Conservation (phyloP, 2,113 vertebrate species). For the Gadus chalcogrammus region DNA sequence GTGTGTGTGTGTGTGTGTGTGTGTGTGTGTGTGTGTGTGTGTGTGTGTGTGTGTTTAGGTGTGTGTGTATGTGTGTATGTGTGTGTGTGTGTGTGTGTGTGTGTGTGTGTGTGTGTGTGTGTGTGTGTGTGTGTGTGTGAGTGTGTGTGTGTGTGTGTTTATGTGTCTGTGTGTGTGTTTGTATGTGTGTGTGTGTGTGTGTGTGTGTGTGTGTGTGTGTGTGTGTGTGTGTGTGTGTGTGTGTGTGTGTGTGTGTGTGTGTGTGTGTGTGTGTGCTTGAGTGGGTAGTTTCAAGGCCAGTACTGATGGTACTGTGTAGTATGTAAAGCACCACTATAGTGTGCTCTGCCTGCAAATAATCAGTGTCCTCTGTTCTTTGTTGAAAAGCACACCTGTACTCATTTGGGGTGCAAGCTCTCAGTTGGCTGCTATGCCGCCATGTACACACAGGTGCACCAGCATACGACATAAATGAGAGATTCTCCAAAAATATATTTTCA, state of each 20-base stretch:
- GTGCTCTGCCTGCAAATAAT: not conserved
- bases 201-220: slow-evolving; percentile 20
- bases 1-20: no score
- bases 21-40: no score
- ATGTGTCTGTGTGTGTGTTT: slow-evolving; percentile 26
- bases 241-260: not conserved
- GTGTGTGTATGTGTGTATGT: not conserved
- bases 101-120: not conserved
- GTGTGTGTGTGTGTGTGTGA: slow-evolving; percentile 33
- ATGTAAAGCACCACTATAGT: slow-evolving; percentile 12
- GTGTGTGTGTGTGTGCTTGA: slow-evolving; percentile 32
- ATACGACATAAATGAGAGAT: not conserved
- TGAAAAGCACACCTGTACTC: slow-evolving; percentile 42
- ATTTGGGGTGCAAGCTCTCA: not conserved
- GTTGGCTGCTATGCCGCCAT: not conserved
- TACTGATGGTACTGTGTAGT: slow-evolving; percentile 6
- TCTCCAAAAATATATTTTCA: not conserved
- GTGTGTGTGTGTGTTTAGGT: no score
- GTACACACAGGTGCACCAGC: slow-evolving; percentile 22
- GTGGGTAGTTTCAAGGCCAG: slow-evolving; percentile 21
- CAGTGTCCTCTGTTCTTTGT: slow-evolving; percentile 35
- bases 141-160: slow-evolving; percentile 3
- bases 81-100: slow-evolving; percentile 1
- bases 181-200: not conserved
- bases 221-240: not conserved